Evolutionary conservation across 2,797 vertebrate species (phyloP).

Genomic region (Melanotaenia parkinsoni): DNA sequence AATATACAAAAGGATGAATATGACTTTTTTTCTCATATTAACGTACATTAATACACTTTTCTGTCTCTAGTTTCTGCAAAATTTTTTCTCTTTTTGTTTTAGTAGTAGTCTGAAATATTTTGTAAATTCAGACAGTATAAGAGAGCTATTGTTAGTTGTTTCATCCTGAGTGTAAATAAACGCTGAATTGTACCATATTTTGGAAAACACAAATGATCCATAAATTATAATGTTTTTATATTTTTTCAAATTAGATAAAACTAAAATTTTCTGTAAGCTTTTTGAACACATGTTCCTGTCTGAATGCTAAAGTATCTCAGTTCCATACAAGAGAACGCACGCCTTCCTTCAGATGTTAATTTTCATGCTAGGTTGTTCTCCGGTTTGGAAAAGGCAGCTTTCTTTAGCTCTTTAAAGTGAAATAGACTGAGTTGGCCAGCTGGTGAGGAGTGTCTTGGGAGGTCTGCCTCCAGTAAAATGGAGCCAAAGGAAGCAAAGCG

Average conservation of each 20-base stretch:
- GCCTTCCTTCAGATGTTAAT: conserved; percentile 38
- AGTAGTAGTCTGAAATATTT: conserved; percentile 5
- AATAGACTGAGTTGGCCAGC: conserved; percentile 37
- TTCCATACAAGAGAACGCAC: conserved; percentile 36
- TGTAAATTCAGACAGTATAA: not conserved
- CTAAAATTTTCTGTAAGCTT: conserved; percentile 25
- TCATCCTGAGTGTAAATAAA: conserved; percentile 4
- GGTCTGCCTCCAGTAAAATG: conserved; percentile 43
- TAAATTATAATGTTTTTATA: conserved; percentile 42
- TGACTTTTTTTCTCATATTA: not conserved
- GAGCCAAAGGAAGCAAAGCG: conserved; percentile 51
- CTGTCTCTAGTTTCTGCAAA: not conserved
- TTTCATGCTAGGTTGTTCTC: conserved; percentile 56
- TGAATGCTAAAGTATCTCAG: conserved; percentile 44
- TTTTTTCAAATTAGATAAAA: conserved; percentile 33
- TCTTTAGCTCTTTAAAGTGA: conserved; percentile 44
- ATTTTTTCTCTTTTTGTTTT: not conserved
- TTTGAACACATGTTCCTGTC: conserved; percentile 43
- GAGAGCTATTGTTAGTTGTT: not conserved
- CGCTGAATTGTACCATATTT: conserved; percentile 4
- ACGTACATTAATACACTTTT: not conserved
- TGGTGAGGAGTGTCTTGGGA: conserved; percentile 51
- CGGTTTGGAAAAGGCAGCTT: conserved; percentile 48
- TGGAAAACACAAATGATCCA: not conserved
- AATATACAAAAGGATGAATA: no score